phyloP scores from a whole-genome alignment of 1,140 invertebrate species.

The Hyphantria cunea region DNA sequence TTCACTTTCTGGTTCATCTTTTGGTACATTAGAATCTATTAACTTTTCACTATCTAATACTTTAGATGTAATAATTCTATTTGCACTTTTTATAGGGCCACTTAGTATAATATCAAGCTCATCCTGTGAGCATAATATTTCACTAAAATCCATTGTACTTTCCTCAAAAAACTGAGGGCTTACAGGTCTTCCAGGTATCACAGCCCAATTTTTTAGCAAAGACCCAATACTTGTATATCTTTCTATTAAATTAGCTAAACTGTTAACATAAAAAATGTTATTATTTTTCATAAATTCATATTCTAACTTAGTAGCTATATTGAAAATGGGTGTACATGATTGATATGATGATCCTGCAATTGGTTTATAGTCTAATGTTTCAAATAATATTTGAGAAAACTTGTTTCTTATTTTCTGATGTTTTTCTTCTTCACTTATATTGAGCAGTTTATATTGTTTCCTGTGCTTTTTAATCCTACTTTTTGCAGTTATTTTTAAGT shows the following conservation, averaged over 20 bases:
- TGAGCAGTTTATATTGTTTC: constrained; percentile 62
- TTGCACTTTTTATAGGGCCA: constrained; percentile 44
- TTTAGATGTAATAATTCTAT: constrained; percentile 49
- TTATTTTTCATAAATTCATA: constrained; percentile 60
- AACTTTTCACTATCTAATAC: constrained; percentile 27
- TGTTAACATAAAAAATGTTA: constrained; percentile 75
- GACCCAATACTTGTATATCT: constrained; percentile 51
- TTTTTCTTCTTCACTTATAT: constrained; percentile 52
- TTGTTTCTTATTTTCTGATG: constrained; percentile 59
- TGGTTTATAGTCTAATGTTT: constrained; percentile 35
- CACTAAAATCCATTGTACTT: constrained; percentile 47
- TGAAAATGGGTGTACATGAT: constrained; percentile 37
- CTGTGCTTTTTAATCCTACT: constrained; percentile 46
- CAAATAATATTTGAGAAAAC: constrained; percentile 65
- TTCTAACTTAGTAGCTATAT: constrained; percentile 49
- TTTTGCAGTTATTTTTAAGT: constrained; percentile 43
- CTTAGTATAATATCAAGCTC: constrained; percentile 69
- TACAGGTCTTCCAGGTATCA: constrained; percentile 72
- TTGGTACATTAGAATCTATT: constrained; percentile 1
- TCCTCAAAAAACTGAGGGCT: constrained; percentile 55
- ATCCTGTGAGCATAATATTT: constrained; percentile 55
- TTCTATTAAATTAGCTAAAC: constrained; percentile 39
- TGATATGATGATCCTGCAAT: constrained; percentile 5
- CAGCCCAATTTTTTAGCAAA: constrained; percentile 74
- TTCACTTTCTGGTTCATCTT: constrained; percentile 5